Evolutionary conservation across 2,888 invertebrate genomes (phyloP).

Genomic region (Drosophila infuscata): DNA sequence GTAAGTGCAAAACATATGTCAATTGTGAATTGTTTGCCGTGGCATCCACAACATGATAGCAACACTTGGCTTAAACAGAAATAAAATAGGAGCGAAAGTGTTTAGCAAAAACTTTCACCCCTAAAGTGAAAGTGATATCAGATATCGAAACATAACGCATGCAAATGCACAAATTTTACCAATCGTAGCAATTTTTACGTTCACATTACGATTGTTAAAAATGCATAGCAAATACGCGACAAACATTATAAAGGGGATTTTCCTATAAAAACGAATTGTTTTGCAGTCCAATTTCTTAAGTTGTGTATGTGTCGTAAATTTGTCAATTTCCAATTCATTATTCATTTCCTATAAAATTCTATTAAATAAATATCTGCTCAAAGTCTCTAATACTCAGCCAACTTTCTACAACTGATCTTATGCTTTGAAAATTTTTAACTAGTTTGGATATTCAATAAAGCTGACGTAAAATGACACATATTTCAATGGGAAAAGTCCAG

Average conservation of each 20-base stretch:
- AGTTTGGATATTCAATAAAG: background rate
- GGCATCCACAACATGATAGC: background rate
- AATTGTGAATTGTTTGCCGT: slow-evolving; percentile 4
- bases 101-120: slow-evolving; percentile 64
- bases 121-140: slow-evolving; percentile 65
- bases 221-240: background rate
- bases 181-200: background rate
- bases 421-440: background rate
- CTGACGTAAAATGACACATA: background rate
- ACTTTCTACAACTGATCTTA: background rate
- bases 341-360: background rate
- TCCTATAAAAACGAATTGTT: background rate
- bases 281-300: background rate
- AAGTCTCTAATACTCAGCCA: background rate
- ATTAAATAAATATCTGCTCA: background rate
- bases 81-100: slow-evolving; percentile 67
- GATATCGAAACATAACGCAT: slow-evolving; percentile 41
- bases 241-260: background rate
- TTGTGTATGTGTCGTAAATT: background rate
- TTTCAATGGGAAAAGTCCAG: slow-evolving; percentile 1
- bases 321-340: background rate
- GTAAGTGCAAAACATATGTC: slow-evolving; percentile 55
- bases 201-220: background rate
- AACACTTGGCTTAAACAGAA: slow-evolving; percentile 30
- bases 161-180: slow-evolving; percentile 51